A percentile compares a stretch with the other conserved stretches of the same genome.
phyloP scores from a whole-genome alignment of 92 coral and sea anemone species.

The Porites cylindrica region DNA sequence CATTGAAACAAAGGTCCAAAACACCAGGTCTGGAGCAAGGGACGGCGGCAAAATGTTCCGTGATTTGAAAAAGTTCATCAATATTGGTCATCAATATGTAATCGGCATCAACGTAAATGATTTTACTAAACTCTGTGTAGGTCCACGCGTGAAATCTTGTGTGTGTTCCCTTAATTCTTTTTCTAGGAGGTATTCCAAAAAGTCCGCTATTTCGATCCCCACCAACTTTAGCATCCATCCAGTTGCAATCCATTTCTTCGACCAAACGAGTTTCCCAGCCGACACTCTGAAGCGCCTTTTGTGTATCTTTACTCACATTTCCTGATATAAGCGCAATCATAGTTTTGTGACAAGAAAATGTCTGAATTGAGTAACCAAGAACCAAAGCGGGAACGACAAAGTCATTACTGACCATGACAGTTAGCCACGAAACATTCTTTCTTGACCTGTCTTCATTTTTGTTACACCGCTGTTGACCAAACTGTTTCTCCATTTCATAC shows the following conservation, averaged over 20 bases:
- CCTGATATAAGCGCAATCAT: not conserved
- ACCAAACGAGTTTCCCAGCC: constrained; percentile 68
- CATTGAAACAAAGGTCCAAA: constrained; percentile 79
- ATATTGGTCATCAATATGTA: constrained; percentile 60
- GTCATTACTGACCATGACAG: constrained; percentile 61
- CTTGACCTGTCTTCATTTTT: not conserved
- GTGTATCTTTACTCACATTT: not conserved
- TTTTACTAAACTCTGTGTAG: constrained; percentile 65
- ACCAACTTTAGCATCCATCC: constrained; percentile 69
- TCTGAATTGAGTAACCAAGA: not conserved
- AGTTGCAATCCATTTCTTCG: constrained; percentile 70
- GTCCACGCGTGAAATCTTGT: constrained; percentile 84
- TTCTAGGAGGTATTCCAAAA: not conserved
- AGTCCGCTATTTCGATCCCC: not conserved
- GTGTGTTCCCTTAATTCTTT: constrained; percentile 77
- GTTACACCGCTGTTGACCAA: constrained; percentile 45
- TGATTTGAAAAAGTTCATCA: constrained; percentile 74
- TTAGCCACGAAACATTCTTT: constrained; percentile 48
- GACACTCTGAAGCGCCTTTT: constrained; percentile 21
- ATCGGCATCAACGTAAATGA: constrained; percentile 73
- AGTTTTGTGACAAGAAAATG: not conserved
- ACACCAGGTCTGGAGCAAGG: constrained; percentile 75
- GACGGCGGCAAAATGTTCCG: constrained; percentile 33
- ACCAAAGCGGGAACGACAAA: constrained; percentile 42
- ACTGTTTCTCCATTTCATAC: constrained; percentile 37